These are phyloP conservation scores for Fragum whitleyi DNA, from an alignment of 2,888 invertebrate species.

Conservation along the genomic window DNA sequence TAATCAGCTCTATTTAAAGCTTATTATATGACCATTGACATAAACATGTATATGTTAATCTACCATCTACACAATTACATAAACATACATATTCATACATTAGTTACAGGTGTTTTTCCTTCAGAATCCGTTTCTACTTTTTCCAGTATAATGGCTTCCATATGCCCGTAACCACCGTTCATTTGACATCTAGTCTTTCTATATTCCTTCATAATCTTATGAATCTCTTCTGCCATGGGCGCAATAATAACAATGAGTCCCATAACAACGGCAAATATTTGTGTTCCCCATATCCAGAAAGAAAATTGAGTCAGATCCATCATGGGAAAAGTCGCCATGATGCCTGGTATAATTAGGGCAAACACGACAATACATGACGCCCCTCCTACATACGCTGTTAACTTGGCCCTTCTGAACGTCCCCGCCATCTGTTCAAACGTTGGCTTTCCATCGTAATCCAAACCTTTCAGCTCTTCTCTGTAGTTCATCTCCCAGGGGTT, in stretches of 20 bases:
- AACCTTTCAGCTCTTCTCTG: constrained; percentile 76
- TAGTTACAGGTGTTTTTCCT: constrained; percentile 61
- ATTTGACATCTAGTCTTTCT: constrained; percentile 67
- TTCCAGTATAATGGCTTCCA: constrained; percentile 52
- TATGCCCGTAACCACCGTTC: constrained; percentile 64
- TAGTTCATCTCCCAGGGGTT: constrained; percentile 81
- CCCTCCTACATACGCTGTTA: constrained; percentile 78
- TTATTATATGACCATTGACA: too few species aligned
- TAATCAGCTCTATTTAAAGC: too few species aligned
- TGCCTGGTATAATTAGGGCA: constrained; percentile 77
- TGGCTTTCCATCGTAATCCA: constrained; percentile 77
- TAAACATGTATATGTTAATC: too few species aligned
- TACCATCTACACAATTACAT: neutral
- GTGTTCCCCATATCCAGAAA: constrained; percentile 79
- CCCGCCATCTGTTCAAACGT: constrained; percentile 78
- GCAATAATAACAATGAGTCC: constrained; percentile 79
- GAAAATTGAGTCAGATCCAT: constrained; percentile 77
- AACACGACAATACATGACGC: constrained; percentile 74
- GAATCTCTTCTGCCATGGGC: constrained; percentile 79
- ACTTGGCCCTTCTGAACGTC: constrained; percentile 75
- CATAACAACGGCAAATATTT: constrained; percentile 80
- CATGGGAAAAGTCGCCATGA: constrained; percentile 79
- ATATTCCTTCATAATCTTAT: constrained; percentile 76
- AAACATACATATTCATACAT: constrained; percentile 27
- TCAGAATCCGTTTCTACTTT: constrained; percentile 43